Base-by-base conservation (phyloP, 53 echinoderm and acorn worm species). In the Hippasteria phrygiana region DNA sequence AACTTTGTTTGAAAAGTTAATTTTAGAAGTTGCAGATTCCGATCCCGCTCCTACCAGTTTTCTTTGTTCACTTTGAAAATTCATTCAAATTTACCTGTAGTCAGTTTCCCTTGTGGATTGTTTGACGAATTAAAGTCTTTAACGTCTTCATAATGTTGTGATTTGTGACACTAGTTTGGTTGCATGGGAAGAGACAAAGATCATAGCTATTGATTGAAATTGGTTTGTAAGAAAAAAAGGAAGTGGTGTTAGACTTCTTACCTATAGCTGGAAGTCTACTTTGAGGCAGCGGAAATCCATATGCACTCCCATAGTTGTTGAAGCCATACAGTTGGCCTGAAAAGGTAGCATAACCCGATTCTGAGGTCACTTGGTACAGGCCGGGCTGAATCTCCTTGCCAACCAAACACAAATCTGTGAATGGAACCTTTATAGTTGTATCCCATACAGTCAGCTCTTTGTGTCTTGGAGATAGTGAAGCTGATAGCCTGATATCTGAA, bases 271-370 rank as follows among this genome's bases (percentile, higher is more conserved):
- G n/a, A 38, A 2, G 20, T 9, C 78, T 26, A 50, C 29, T 27
- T 32, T 22, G 47, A 28, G 76, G 5, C 47, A 75, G 32, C 5
- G 81, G 81, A 28, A 63, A 81, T 16, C 81, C 64, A 43, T 81
- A 81, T 26, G 63, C 80, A 14, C 29, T 80, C 14, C 80, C 64
- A 41, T 80, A 43, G 43, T 62, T 63, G 64, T 63, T 80, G 80
- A 80, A 80, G 43, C 81, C 81, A 31, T 81, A 81, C 26, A 54
- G 81, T 17, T 64, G 63, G 43, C 63, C 63, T 29, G 81, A 81
- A 40, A 81, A 81, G 42, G n/a, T 12, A 16, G 22, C 48, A 13
- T 81, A 11, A 5, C 81, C 81, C 2, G 63, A 81, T 13, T 27
- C 28, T 13, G 81, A 62, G 36, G 29, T 64, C 12, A 81, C 43